Evolutionary conservation across 92 coral and sea anemone species (phyloP).

Genomic region (Zoanthus gigantus): DNA sequence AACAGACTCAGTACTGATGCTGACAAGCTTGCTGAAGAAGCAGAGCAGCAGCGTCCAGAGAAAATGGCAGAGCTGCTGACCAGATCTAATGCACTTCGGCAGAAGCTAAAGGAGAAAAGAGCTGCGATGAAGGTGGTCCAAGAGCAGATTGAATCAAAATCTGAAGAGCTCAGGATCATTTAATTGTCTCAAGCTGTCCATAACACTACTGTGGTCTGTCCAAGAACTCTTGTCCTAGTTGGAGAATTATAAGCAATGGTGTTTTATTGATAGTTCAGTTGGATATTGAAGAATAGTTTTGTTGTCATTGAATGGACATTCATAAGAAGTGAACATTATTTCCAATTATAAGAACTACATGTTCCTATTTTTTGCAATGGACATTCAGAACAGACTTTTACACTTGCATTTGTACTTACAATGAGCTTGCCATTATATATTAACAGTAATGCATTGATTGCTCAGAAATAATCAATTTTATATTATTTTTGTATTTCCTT

Average conservation of each 20-base stretch:
- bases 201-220: slow-evolving; percentile 22
- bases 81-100: slow-evolving; percentile 24
- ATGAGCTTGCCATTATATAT: slow-evolving; percentile 5
- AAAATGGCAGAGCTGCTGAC: slow-evolving; percentile 5
- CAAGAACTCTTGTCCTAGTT: slow-evolving; percentile 19
- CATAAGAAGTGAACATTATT: slow-evolving; percentile 1
- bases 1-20: slow-evolving; percentile 16
- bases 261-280: slow-evolving; percentile 17
- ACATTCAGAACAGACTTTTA: slow-evolving; percentile 1
- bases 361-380: background rate
- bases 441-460: slow-evolving; percentile 17
- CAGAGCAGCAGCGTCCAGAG: slow-evolving; percentile 9
- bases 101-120: slow-evolving; percentile 16
- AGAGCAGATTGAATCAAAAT: slow-evolving; percentile 38
- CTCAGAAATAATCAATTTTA: slow-evolving; percentile 13
- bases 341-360: slow-evolving; percentile 4
- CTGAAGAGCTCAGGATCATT: slow-evolving; percentile 38
- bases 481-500: slow-evolving; percentile 1
- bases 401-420: slow-evolving; percentile 12
- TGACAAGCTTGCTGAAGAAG: background rate
- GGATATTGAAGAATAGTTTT: slow-evolving; percentile 23
- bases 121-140: slow-evolving; percentile 22
- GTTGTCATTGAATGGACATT: slow-evolving; percentile 14
- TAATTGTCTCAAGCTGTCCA: slow-evolving; percentile 32
- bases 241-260: slow-evolving; percentile 29